A percentile compares a stretch with the other conserved stretches of the same genome.
Conservation (phyloP, 2,113 vertebrate species). For the Ciconia stormi region DNA sequence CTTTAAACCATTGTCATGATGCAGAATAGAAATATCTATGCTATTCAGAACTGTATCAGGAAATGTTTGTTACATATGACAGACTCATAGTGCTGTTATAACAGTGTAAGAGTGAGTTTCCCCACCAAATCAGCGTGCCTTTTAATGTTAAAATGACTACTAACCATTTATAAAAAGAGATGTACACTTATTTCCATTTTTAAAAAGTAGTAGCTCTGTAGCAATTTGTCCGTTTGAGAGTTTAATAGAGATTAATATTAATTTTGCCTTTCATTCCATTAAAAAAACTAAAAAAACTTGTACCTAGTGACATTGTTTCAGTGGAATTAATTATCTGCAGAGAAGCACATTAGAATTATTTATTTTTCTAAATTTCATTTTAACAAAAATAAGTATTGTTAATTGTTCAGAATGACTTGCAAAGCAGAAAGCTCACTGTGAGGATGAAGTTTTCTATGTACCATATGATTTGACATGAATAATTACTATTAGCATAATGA, state of each 20-base stretch:
- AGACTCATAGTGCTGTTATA: background rate
- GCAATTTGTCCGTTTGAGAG: background rate
- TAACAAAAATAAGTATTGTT: background rate
- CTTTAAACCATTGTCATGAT: background rate
- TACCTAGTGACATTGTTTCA: background rate
- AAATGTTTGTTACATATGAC: background rate
- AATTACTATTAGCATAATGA: background rate
- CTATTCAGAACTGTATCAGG: background rate
- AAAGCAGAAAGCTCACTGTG: background rate
- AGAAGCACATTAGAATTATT: background rate
- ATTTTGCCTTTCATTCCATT: background rate
- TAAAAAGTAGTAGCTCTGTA: background rate
- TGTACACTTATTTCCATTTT: background rate
- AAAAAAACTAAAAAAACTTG: background rate
- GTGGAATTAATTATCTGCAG: background rate
- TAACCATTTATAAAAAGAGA: background rate
- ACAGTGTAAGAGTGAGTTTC: background rate
- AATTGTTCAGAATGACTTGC: background rate
- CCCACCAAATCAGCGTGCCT: background rate
- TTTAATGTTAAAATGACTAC: background rate
- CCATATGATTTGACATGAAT: background rate
- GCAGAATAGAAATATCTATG: background rate
- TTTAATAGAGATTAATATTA: background rate
- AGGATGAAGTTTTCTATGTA: background rate
- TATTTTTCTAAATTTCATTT: background rate